Base-by-base conservation (phyloP, 92 coral and sea anemone genomes). In the Montipora capitata region DNA sequence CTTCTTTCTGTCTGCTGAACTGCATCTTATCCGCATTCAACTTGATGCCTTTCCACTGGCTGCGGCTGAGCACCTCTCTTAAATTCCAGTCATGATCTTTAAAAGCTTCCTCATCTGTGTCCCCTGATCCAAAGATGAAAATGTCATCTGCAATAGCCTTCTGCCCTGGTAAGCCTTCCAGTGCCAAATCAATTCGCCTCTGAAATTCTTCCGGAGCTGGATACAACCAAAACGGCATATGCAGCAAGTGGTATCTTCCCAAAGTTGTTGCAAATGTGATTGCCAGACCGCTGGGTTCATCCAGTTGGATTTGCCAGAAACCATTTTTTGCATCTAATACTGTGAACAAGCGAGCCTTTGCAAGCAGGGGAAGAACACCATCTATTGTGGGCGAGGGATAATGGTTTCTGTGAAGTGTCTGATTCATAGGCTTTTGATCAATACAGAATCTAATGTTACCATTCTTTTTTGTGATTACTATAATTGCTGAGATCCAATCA, bases 141-240 rank as follows among this genome's bases (percentile, higher is more conserved):
- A 82, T 75, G 79, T 83, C 84, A 48, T 89, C 84, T 64, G 84
- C 84, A 3, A 89, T 89, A 7, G 73, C 88, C 43, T 83, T 82
- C 18, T 57, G 63, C 1, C 89, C 89, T 39, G 49, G 72, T 74
- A 89, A 64, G 0, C 80, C 86, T 51, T 61, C 84, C 65, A 89
- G 57, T 27, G 81, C 89, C 51, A 76, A n/a, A 69, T 84, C 68
- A 41, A 84, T 72, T 61, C 89, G 18, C 54, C 84, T 82, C 64
- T 89, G 77, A 56, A 82, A 52, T 77, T 89, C 79, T 61, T 82
- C 88, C 2, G 83, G 88, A 15, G 88, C 84, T 20, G 88, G 92
- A 39, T 80, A 87, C 49, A 77, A 42, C 4, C 84, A 85, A 41
- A 86, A 86, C 15, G 77, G 89, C 68, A 74, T 56, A 7, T 43